A percentile compares a stretch with the other conserved stretches of the same genome.
These are phyloP conservation scores for Oikopleura vanhoeffeni DNA, from an alignment of 23 tunicate species.

Conservation along the genomic window DNA sequence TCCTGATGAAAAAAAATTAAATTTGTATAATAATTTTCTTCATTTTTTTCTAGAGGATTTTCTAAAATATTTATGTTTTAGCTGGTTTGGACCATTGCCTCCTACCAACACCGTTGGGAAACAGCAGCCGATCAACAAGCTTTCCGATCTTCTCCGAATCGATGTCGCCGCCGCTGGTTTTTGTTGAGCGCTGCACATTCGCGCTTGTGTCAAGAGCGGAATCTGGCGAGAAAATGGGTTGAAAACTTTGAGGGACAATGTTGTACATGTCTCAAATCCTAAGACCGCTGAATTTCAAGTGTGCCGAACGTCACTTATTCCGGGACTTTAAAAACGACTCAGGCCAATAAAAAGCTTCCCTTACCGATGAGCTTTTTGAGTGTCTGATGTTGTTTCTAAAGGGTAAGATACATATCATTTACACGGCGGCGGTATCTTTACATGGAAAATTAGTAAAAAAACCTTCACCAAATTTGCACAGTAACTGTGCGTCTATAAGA, in stretches of 20 bases:
- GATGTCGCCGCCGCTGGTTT: slow-evolving; percentile 88
- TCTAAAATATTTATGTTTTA: no score
- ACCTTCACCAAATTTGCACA: no score
- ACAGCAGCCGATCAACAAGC: slow-evolving; percentile 28
- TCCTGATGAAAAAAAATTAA: no score
- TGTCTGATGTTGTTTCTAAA: slow-evolving; percentile 64
- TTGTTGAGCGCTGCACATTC: slow-evolving; percentile 68
- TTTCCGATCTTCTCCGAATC: slow-evolving; percentile 52
- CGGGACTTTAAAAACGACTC: slow-evolving; percentile 80
- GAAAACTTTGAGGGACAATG: slow-evolving; percentile 20
- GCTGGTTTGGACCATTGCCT: no score
- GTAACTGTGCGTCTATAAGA: no score
- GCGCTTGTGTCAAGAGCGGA: slow-evolving; percentile 70
- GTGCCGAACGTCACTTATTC: slow-evolving; percentile 57
- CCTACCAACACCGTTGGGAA: slow-evolving; percentile 3
- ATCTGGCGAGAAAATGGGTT: slow-evolving; percentile 41
- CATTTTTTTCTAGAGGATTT: no score
- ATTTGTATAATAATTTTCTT: no score
- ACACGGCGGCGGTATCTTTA: no score
- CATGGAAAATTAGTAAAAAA: no score
- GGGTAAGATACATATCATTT: no score
- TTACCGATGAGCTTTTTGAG: slow-evolving; percentile 66
- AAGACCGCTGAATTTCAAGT: slow-evolving; percentile 84
- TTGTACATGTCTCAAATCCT: slow-evolving; percentile 65
- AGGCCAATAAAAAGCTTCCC: slow-evolving; percentile 70